Percentiles rank a stretch among this genome's conserved stretches.
phyloP scores from a whole-genome alignment of 2,113 vertebrate genomes.

The Oxyruncus cristatus region DNA sequence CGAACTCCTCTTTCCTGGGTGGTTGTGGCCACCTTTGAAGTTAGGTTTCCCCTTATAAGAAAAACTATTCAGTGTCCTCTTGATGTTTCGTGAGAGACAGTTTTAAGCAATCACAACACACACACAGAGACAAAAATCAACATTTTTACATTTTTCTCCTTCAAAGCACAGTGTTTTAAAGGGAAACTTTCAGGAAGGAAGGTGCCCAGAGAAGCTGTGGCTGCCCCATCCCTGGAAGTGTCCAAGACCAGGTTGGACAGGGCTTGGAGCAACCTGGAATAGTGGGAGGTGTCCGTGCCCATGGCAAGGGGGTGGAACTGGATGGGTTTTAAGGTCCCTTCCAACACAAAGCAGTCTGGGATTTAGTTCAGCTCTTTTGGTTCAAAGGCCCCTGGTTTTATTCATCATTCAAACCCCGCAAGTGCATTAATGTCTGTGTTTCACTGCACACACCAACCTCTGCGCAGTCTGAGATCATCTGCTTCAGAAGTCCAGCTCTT shows the following conservation, averaged over 20 bases:
- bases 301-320: neutral
- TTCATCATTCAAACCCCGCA: neutral
- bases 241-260: neutral
- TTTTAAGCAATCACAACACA: neutral
- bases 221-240: neutral
- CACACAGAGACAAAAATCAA: accelerated
- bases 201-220: neutral
- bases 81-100: neutral
- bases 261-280: neutral
- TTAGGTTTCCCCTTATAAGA: neutral
- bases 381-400: neutral
- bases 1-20: neutral
- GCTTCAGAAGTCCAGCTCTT: neutral
- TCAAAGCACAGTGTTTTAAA: neutral
- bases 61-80: neutral
- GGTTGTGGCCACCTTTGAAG: neutral
- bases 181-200: neutral
- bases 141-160: neutral
- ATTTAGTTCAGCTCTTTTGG: accelerated
- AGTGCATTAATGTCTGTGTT: accelerated
- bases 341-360: neutral
- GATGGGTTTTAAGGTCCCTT: accelerated
- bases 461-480: neutral
- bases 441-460: accelerated
- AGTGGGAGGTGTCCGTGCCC: neutral